Evolutionary conservation across 2,113 vertebrate genomes (phyloP).

Genomic region (Falcunculus frontatus): DNA sequence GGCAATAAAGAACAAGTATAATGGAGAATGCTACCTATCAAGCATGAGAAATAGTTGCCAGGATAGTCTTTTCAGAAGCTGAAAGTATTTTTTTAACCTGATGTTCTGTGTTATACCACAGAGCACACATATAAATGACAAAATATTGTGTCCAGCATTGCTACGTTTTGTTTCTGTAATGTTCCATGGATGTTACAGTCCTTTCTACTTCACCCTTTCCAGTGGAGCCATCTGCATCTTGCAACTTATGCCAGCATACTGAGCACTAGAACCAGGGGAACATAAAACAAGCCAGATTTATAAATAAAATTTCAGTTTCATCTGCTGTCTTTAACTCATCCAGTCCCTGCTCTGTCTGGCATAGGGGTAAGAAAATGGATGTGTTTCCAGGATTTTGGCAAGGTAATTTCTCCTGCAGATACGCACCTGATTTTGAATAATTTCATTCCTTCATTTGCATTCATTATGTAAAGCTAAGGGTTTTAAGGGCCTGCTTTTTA

Average conservation of each 20-base stretch:
- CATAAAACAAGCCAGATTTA: neutral
- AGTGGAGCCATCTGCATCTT: neutral
- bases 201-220: neutral
- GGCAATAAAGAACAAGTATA: neutral
- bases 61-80: neutral
- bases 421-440: neutral
- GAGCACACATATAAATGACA: rapidly evolving
- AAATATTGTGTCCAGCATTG: neutral
- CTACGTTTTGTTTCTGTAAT: neutral
- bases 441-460: neutral
- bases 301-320: neutral
- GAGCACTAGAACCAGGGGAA: neutral
- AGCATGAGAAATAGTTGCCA: neutral
- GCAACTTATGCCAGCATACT: neutral
- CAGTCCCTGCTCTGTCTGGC: neutral
- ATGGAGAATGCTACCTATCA: neutral
- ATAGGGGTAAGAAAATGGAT: neutral
- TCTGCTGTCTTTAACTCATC: neutral
- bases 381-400: neutral
- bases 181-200: neutral
- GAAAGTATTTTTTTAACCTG: neutral
- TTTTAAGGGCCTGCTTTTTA: neutral
- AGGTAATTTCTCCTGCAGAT: neutral
- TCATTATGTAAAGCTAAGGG: neutral
- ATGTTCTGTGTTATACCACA: neutral